Evolutionary conservation across 2,888 invertebrate species (phyloP).

Genomic region (Noctua pronuba): DNA sequence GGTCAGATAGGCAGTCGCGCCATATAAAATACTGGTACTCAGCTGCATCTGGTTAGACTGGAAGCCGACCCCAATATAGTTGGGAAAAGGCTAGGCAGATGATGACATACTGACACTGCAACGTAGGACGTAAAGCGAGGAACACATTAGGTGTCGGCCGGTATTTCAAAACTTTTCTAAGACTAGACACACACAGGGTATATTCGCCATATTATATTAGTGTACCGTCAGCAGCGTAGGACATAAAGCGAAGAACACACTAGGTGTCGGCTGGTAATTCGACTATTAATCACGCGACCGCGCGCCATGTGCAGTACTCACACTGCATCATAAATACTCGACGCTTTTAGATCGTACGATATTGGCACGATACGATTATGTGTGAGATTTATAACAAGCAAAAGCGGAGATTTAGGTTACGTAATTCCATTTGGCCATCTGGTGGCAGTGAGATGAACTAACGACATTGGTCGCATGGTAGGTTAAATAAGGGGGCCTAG

Average conservation of each 20-base stretch:
- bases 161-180: too few species aligned
- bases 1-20: too few species aligned
- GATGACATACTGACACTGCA: too few species aligned
- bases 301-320: constrained; percentile 80
- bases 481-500: neutral
- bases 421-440: neutral
- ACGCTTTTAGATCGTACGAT: constrained; percentile 68
- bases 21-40: too few species aligned
- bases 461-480: neutral
- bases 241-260: constrained; percentile 71
- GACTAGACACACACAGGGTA: neutral
- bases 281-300: constrained; percentile 83
- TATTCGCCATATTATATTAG: constrained; percentile 9
- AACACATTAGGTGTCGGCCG: too few species aligned
- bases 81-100: too few species aligned
- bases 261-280: constrained; percentile 81
- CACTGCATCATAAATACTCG: constrained; percentile 83
- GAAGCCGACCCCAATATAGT: too few species aligned
- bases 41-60: too few species aligned
- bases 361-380: constrained; percentile 52
- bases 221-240: constrained; percentile 47
- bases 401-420: neutral
- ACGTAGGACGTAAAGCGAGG: too few species aligned
- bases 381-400: neutral
- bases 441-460: neutral